These are phyloP conservation scores for Drosophila tani DNA, from an alignment of 1,140 invertebrate species.

Conservation along the genomic window DNA sequence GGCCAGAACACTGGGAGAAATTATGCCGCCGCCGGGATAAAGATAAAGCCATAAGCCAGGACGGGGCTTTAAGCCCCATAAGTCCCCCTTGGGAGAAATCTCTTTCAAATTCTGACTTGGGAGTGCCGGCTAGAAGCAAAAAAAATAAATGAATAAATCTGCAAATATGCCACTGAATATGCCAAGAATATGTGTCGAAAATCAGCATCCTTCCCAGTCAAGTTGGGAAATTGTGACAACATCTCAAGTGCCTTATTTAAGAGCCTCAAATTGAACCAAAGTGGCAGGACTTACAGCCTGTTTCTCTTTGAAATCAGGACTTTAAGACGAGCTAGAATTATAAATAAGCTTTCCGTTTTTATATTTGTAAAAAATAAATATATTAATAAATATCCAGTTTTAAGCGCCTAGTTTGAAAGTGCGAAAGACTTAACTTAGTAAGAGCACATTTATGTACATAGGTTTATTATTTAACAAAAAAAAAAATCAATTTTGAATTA, in stretches of 20 bases:
- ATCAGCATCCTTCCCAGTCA: not conserved
- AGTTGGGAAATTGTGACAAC: not conserved
- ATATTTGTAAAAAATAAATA: no score
- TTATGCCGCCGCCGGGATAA: slow-evolving; percentile 7
- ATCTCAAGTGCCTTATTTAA: not conserved
- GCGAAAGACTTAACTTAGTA: no score
- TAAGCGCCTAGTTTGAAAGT: no score
- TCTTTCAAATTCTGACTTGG: not conserved
- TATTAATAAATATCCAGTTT: no score
- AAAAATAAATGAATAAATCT: slow-evolving; percentile 10
- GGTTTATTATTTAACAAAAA: no score
- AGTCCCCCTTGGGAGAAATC: slow-evolving; percentile 10
- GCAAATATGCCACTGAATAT: not conserved
- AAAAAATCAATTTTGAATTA: no score
- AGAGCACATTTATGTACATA: no score
- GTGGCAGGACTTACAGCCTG: accelerated
- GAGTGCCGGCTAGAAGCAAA: not conserved
- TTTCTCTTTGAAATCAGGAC: not conserved
- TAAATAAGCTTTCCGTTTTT: no score
- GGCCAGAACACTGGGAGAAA: slow-evolving; percentile 39
- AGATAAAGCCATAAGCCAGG: slow-evolving; percentile 4
- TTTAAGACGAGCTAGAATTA: not conserved
- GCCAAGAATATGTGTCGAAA: not conserved
- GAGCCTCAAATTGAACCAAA: not conserved
- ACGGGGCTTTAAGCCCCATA: not conserved